Evolutionary conservation across 1,140 invertebrate species (phyloP).

Genomic region (Druon quercuslanigerum): DNA sequence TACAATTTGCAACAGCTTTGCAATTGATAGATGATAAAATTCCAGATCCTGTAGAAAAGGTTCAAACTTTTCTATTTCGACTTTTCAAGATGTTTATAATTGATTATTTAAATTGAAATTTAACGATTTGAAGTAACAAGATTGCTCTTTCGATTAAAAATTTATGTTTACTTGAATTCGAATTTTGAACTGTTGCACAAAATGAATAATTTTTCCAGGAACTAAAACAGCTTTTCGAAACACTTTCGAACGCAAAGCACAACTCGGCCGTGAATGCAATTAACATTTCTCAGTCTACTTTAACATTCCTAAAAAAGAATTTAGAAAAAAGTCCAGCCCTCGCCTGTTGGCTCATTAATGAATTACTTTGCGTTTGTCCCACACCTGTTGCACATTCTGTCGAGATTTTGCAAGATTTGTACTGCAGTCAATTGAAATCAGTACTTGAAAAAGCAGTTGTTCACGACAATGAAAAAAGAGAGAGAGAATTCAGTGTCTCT

Average conservation of each 20-base stretch:
- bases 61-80: background rate
- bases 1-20: conserved; percentile 12
- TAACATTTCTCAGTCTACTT: conserved; percentile 40
- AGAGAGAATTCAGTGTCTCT: conserved; percentile 1
- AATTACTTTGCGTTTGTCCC: conserved; percentile 56
- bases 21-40: conserved; percentile 12
- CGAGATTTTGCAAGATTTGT: conserved; percentile 58
- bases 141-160: no score
- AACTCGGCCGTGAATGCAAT: conserved; percentile 34
- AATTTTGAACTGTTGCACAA: background rate
- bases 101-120: no score
- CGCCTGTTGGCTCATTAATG: conserved; percentile 63
- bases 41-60: background rate
- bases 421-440: conserved; percentile 51
- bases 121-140: no score
- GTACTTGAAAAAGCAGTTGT: conserved; percentile 42
- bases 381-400: conserved; percentile 39
- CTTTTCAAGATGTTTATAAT: no score
- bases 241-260: conserved; percentile 38
- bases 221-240: conserved; percentile 48
- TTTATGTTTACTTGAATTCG: no score
- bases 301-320: conserved; percentile 57
- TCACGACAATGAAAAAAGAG: conserved; percentile 31
- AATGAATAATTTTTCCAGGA: conserved; percentile 46
- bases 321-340: conserved; percentile 50